Conservation (phyloP, 2,888 invertebrate genomes). For the Bugulina stolonifera region DNA sequence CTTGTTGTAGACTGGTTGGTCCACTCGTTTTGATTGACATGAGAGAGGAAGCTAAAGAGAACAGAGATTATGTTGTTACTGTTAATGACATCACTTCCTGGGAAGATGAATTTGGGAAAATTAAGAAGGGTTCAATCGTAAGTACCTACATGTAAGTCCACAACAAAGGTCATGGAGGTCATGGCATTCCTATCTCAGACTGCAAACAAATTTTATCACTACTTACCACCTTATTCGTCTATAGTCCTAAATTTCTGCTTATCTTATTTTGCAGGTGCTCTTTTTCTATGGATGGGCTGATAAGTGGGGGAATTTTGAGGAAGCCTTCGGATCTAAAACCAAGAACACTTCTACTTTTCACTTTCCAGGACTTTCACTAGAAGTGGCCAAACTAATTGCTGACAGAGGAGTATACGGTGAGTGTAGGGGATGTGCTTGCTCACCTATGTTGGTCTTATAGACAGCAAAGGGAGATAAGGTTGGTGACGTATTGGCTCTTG, state of each 20-base stretch:
- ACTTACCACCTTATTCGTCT: too few species aligned
- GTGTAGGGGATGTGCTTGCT: too few species aligned
- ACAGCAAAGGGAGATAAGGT: too few species aligned
- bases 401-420: constrained; percentile 15
- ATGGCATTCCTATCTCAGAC: too few species aligned
- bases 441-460: too few species aligned
- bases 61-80: background rate
- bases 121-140: background rate
- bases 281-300: background rate
- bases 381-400: background rate
- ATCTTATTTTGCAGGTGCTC: background rate
- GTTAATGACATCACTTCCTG: background rate
- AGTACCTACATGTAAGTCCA: too few species aligned
- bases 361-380: background rate
- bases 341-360: background rate
- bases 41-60: background rate
- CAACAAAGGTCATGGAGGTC: too few species aligned
- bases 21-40: background rate
- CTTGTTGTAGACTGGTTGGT: background rate
- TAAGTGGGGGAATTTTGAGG: background rate
- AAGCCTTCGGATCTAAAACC: background rate
- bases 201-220: too few species aligned
- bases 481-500: too few species aligned
- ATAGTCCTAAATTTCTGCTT: too few species aligned
- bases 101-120: background rate